phyloP scores from a whole-genome alignment of 2,888 invertebrate species.

The Drosophila testacea region DNA sequence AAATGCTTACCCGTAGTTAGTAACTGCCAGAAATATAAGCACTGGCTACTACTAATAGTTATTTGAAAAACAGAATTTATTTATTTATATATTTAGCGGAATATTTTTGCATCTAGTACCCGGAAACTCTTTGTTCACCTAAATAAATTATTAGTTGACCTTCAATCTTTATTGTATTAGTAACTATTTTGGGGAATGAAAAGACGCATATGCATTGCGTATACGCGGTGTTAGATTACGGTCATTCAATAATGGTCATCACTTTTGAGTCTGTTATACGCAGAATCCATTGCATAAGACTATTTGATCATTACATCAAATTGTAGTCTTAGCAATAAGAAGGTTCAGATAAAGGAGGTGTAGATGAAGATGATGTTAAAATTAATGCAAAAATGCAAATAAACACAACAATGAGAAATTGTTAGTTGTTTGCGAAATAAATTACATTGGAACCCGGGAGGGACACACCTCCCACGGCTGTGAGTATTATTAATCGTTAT shows the following conservation, averaged over 20 bases:
- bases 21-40: too few relatives aligned
- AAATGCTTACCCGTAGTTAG: too few relatives aligned
- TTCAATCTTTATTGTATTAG: too few relatives aligned
- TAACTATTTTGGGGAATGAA: too few relatives aligned
- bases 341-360: not conserved
- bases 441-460: conserved; percentile 29
- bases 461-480: conserved; percentile 58
- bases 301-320: not conserved
- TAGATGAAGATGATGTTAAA: conserved; percentile 4
- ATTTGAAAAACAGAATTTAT: too few relatives aligned
- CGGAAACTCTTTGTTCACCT: too few relatives aligned
- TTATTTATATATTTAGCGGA: too few relatives aligned
- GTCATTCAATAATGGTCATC: not conserved
- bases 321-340: not conserved
- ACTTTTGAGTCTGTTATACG: too few relatives aligned
- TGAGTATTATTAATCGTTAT: conserved; percentile 45
- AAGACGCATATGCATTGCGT: not conserved
- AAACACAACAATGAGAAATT: conserved; percentile 41
- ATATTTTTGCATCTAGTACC: too few relatives aligned
- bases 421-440: conserved; percentile 29
- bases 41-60: too few relatives aligned
- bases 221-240: not conserved
- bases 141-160: too few relatives aligned
- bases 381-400: conserved; percentile 32
- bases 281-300: not conserved